These are phyloP conservation scores for Baronia brevicornis DNA, from an alignment of 2,888 invertebrate species.

Conservation along the genomic window DNA sequence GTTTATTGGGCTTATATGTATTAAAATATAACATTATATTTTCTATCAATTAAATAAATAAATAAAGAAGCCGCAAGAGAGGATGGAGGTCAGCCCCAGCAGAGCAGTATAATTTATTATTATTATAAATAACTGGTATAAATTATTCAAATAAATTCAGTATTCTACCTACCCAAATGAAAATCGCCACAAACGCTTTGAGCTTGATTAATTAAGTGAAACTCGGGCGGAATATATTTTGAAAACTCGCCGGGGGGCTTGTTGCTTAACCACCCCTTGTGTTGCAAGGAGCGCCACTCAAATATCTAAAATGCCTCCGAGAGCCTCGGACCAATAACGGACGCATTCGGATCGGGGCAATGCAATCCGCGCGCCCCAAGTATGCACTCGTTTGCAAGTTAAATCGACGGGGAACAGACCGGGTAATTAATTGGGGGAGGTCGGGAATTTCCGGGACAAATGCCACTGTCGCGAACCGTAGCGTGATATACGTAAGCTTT, in stretches of 20 bases:
- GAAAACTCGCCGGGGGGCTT: conserved; percentile 8
- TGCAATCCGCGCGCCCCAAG: conserved; percentile 22
- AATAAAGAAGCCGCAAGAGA: too few relatives aligned
- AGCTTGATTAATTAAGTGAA: conserved; percentile 12
- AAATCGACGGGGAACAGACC: conserved; percentile 47
- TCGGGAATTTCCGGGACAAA: conserved; percentile 41
- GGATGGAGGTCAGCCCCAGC: too few relatives aligned
- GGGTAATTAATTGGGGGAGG: conserved; percentile 56
- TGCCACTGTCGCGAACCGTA: conserved; percentile 34
- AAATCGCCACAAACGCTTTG: too few relatives aligned
- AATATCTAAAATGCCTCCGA: conserved; percentile 13
- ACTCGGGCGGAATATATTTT: conserved; percentile 10
- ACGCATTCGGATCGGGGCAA: conserved; percentile 17
- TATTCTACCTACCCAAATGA: too few relatives aligned
- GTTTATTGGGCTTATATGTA: too few relatives aligned
- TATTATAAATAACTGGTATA: too few relatives aligned
- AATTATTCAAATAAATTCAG: too few relatives aligned
- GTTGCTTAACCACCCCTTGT: conserved; percentile 15
- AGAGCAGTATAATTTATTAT: too few relatives aligned
- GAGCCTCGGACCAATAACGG: conserved; percentile 11
- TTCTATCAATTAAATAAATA: too few relatives aligned
- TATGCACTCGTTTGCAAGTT: conserved; percentile 59
- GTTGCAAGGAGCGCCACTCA: conserved; percentile 11
- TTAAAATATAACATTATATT: too few relatives aligned
- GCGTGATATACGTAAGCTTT: conserved; percentile 18